Base-by-base conservation (phyloP, 2,113 vertebrate species). In the Podarcis muralis region DNA sequence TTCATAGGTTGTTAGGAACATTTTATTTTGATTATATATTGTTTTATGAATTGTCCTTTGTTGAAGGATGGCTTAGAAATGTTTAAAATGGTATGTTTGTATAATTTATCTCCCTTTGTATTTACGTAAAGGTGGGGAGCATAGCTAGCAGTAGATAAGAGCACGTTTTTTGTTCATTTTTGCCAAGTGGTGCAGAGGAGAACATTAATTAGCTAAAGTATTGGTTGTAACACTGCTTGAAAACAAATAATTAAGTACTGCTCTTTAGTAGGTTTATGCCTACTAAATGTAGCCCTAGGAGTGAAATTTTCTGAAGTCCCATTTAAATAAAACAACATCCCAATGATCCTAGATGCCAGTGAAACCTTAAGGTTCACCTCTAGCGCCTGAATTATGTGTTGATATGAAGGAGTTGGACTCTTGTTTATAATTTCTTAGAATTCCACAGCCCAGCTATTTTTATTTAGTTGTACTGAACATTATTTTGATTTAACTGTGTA, bases 401-500 rank as follows among this genome's bases (percentile, higher is more conserved):
- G n/a, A 22, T 87, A 37, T 62, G 12, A 23, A 90, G 85, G 94
- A 80, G 93, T 80, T 94, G 94, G 92, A 95, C 92, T 93, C 93
- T 92, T 95, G 94, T 96, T 96, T 96, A 92, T 94, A 95, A 95
- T 96, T 96, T 96, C 91, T 95, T 96, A 90, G 91, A 93, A 92
- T 88, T 95, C 91, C 89, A 92, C 82, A 59, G 94, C 93, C 93
- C 96, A 93, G 94, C 92, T 94, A 89, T 92, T 96, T 96, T 92
- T 86, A 20, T 95, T 95, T 95, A 94, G n/a, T 87, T 93, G 90
- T 2, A 32, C 22, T 84, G 59, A 74, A 57, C 5, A 22, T 57
- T 85, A 62, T 65, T 74, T n/a, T 76, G 53, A 76, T 13, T 76
- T 62, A 27, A 25, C 27, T 40, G 23, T 65, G 93, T 95, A 95